Evolutionary conservation across 2,797 vertebrate genomes (phyloP), one percentile per base, ranked within the genome.

Genomic region (Streptopelia turtur): DNA sequence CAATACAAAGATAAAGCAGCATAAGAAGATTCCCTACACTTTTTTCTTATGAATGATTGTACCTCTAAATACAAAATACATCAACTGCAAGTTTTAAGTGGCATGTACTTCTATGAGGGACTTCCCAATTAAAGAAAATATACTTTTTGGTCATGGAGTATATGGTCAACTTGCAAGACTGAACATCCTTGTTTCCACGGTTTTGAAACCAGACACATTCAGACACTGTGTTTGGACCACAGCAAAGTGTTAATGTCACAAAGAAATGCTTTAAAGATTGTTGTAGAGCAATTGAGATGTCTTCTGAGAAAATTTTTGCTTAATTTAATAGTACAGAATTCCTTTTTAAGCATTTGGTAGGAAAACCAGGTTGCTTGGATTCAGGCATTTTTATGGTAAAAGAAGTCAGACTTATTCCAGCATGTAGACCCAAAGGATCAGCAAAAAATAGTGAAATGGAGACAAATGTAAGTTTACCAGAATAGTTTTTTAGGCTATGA

Each of bases 211-310:
- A 59, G 35, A 45, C 18, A 24, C 45, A 12, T 53, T 85, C 53
- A 70, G 55, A 41, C 27, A n/a, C 0, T 30, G 28, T 0, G 0
- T 63, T 27, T 60, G 47, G 47, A 85, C 57, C 53, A 66, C 57
- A 77, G 37, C 47, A 69, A 76, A 85, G 31, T 35, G 64, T 11
- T 52, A 8, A 22, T 53, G 16, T 83, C 50, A 55, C 20, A 75
- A 61, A n/a, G 37, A 64, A 1, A 3, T 17, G 30, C 35, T 65
- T 75, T 79, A 43, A 61, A 93, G 55, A 65, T 55, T 72, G 27
- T 35, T 27, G 25, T 35, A 24, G 16, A 14, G 22, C 25, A 47
- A 43, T 59, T 70, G 56, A 55, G 27, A 39, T n/a, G 9, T n/a
- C 9, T 65, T 55, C 59, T 56, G 55, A 69, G 14, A 88, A 84